Evolutionary conservation across 2,113 vertebrate species (phyloP).

Genomic region (Falcunculus frontatus): DNA sequence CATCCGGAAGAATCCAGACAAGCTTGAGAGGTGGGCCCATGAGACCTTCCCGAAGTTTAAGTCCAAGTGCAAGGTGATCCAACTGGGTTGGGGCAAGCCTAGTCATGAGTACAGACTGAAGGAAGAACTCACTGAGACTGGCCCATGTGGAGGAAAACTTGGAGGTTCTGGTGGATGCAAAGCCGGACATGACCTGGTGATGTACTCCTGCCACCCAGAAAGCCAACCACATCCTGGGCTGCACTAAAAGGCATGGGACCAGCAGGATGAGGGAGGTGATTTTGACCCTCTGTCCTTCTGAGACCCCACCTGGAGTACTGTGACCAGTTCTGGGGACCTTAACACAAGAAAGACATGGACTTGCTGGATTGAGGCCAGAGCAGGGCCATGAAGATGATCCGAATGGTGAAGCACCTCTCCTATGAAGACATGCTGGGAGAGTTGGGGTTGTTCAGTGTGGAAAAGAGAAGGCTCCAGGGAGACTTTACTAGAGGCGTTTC

Average conservation of each 20-base stretch:
- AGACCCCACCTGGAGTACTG: not conserved
- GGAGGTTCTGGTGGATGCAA: not conserved
- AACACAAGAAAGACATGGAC: not conserved
- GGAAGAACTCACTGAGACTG: not conserved
- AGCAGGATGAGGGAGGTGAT: not conserved
- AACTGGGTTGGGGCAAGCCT: not conserved
- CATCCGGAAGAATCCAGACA: not conserved
- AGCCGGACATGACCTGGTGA: too few relatives aligned
- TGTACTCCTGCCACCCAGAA: not conserved
- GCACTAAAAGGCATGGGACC: not conserved
- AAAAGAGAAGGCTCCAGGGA: not conserved
- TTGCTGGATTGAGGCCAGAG: not conserved
- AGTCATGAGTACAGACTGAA: not conserved
- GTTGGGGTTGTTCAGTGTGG: not conserved
- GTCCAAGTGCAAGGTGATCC: not conserved
- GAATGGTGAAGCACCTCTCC: not conserved
- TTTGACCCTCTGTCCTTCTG: not conserved
- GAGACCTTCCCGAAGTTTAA: not conserved
- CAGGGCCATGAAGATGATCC: not conserved
- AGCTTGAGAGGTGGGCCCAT: not conserved
- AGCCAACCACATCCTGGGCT: rapidly evolving
- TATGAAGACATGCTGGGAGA: not conserved
- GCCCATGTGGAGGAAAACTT: not conserved
- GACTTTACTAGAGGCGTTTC: not conserved
- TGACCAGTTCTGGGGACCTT: not conserved